A percentile compares a stretch with the other conserved stretches of the same genome.
Conservation (phyloP, 2,888 invertebrate species). For the Acrobasis repandana region DNA sequence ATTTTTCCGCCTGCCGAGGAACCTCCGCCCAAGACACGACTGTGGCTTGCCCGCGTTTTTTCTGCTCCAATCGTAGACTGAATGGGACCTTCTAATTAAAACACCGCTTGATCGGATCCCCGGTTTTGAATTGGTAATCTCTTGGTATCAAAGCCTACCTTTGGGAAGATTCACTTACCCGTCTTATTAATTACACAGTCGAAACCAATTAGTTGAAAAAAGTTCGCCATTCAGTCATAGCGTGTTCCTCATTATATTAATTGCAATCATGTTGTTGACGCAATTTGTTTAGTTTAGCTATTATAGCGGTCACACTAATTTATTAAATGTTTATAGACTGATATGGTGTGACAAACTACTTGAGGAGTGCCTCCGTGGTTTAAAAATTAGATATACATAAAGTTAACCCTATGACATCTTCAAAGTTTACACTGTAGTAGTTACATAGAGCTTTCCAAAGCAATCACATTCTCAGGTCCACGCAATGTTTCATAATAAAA, state of each 20-base stretch:
- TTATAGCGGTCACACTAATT: too few species aligned
- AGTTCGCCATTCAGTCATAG: not conserved
- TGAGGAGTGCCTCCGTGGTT: too few species aligned
- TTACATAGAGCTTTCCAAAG: too few species aligned
- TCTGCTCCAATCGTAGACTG: conserved; percentile 29
- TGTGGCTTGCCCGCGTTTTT: conserved; percentile 11
- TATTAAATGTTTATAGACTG: too few species aligned
- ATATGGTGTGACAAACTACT: too few species aligned
- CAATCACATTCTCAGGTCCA: too few species aligned
- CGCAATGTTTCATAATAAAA: too few species aligned
- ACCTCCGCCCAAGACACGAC: conserved; percentile 16
- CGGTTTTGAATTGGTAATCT: conserved; percentile 78
- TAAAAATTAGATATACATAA: too few species aligned
- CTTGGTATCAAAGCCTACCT: conserved; percentile 62
- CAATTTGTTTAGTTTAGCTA: not conserved
- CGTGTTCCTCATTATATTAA: conserved; percentile 2
- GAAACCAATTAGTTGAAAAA: conserved; percentile 26
- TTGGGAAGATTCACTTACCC: conserved; percentile 27
- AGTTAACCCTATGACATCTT: too few species aligned
- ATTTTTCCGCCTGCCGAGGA: conserved; percentile 1
- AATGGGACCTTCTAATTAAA: conserved; percentile 71
- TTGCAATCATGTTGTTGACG: not conserved
- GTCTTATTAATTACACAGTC: conserved; percentile 33
- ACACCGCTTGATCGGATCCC: conserved; percentile 54
- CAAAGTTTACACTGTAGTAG: too few species aligned